Evolutionary conservation across 2,888 invertebrate genomes (phyloP), one percentile per base, ranked within the genome.

Genomic region (Theretra japonica): DNA sequence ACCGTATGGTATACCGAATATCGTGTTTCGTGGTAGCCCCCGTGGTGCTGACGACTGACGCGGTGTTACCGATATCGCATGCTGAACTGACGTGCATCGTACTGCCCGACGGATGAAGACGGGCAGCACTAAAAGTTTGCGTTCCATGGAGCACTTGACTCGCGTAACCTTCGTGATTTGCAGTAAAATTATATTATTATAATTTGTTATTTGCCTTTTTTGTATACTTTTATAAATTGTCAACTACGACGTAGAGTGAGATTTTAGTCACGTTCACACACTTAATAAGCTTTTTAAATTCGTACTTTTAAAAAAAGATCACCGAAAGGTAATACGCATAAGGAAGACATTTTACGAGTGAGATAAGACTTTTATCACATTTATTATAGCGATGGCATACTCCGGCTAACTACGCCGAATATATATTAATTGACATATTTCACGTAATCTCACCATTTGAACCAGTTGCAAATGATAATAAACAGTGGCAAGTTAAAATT

Each of bases 61-160:
- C 70, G 58, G 33, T 48, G 65, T 59, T 17, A n/a, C 28, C 65
- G 17, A 73, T 69, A 71, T 28, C 74, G 70, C 75, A 74, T 68
- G 73, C 74, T 73, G 73, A 72, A 81, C 83, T 84, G 82, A 78
- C 76, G 74, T 78, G 76, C 77, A 80, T 68, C 68, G 75, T 81
- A 79, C 79, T 79, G 74, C 68, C 72, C 76, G 76, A 73, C 72
- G 72, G 60, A 59, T 74, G 70, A 75, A 73, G 75, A 17, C 21
- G 74, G 73, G 73, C n/a, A 30, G 53, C 19, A 21, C n/a, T 56
- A 33, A 62, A 70, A 70, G 19, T 21, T 17, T n/a, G 7, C n/a
- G 21, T 30, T 23, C 30, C 28, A 21, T 33, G 19, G 70, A 70
- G 53, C 59, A n/a, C 28, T 70, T 48, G 17, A 53, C 23, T 30